These are phyloP conservation scores for Platysteira castanea DNA, from an alignment of 2,113 vertebrate species.

Conservation along the genomic window DNA sequence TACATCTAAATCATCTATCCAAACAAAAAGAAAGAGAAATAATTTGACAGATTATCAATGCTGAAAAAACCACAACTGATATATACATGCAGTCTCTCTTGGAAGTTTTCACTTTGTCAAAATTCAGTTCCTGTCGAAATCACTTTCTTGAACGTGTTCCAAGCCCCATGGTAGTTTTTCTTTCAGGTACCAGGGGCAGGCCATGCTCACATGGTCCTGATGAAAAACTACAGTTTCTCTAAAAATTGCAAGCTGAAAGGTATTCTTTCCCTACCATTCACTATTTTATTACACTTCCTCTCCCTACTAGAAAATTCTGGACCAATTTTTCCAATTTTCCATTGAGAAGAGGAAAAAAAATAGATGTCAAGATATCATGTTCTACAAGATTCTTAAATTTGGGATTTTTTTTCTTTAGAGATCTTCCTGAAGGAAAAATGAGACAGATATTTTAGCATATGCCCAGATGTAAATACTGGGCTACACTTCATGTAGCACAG, in stretches of 20 bases:
- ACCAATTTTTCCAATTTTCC: background rate
- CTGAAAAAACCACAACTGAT: background rate
- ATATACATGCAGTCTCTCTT: background rate
- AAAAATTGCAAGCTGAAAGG: background rate
- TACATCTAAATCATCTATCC: background rate
- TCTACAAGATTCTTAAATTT: background rate
- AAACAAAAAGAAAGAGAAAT: background rate
- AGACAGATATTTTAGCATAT: background rate
- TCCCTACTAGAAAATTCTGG: background rate
- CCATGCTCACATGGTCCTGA: background rate
- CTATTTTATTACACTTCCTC: background rate
- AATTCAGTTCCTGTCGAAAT: background rate
- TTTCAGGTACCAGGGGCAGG: background rate
- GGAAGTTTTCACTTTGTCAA: background rate
- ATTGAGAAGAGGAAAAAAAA: background rate
- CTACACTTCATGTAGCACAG: background rate
- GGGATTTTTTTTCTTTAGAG: background rate
- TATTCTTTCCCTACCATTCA: background rate
- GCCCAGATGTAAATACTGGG: background rate
- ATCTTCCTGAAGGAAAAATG: background rate
- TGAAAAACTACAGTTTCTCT: background rate
- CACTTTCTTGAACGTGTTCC: background rate
- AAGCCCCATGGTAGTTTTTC: background rate
- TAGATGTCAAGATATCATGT: background rate
- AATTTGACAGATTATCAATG: background rate